A percentile compares a stretch with the other conserved stretches of the same genome.
phyloP scores from a whole-genome alignment of 92 coral and sea anemone species.

The Phymanthus crucifer region DNA sequence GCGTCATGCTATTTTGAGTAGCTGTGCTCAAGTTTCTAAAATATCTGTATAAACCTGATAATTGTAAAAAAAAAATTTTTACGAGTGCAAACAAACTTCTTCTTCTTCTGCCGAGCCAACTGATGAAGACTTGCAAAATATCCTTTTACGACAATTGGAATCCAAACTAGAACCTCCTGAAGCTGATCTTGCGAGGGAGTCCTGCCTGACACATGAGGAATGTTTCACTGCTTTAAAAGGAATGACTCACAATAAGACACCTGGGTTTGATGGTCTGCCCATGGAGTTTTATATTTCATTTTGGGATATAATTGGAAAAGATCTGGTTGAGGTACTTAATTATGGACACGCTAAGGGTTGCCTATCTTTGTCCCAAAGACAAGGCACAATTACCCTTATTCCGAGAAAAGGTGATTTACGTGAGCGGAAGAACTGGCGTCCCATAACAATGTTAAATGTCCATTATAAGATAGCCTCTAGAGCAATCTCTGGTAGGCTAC shows the following conservation, averaged over 20 bases:
- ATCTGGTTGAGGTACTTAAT: slow-evolving; percentile 48
- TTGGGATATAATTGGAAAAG: slow-evolving; percentile 50
- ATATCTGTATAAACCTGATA: no score
- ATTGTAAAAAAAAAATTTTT: no score
- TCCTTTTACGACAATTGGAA: neutral
- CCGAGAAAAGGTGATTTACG: slow-evolving; percentile 50
- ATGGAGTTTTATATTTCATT: slow-evolving; percentile 53
- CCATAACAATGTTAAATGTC: slow-evolving; percentile 41
- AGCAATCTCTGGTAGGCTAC: slow-evolving; percentile 29
- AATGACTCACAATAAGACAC: slow-evolving; percentile 41
- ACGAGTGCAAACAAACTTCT: no score
- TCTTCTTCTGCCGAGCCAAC: neutral
- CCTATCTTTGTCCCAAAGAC: slow-evolving; percentile 35
- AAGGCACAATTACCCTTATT: slow-evolving; percentile 31
- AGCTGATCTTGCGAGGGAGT: slow-evolving; percentile 43
- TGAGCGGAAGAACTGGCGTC: slow-evolving; percentile 53
- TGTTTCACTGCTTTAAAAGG: slow-evolving; percentile 25
- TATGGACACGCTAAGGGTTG: neutral
- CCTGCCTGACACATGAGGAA: slow-evolving; percentile 38
- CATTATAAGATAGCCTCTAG: slow-evolving; percentile 45
- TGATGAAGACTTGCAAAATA: slow-evolving; percentile 1
- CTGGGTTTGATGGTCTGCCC: slow-evolving; percentile 65
- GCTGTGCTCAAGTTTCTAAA: no score
- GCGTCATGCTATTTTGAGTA: no score
- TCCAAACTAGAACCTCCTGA: neutral